These are phyloP conservation scores for Tetramorium alpestre DNA, from an alignment of 1,140 invertebrate genomes.

Conservation along the genomic window DNA sequence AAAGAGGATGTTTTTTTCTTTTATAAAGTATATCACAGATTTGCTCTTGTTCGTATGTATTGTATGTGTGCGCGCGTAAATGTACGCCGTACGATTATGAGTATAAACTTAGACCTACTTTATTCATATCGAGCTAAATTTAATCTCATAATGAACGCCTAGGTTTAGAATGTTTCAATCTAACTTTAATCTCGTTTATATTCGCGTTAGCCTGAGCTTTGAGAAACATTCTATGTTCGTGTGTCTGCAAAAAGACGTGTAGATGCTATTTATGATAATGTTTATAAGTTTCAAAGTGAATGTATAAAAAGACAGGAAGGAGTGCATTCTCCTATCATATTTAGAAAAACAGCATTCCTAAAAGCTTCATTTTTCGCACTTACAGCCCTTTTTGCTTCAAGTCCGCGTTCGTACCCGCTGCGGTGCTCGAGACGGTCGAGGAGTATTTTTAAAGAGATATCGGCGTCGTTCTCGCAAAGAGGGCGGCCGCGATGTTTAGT, in stretches of 20 bases:
- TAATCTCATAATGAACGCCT: slow-evolving; percentile 1
- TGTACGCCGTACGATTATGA: not conserved
- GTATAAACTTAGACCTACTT: slow-evolving; percentile 22
- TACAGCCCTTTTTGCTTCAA: not conserved
- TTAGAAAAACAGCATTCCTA: slow-evolving; percentile 23
- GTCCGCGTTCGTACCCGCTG: not conserved
- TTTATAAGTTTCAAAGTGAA: not conserved
- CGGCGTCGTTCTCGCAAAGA: not conserved
- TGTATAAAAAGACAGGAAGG: not conserved
- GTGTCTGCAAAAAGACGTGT: not conserved
- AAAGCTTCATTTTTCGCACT: slow-evolving; percentile 30
- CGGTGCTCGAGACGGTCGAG: slow-evolving; percentile 1
- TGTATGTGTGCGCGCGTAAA: not conserved
- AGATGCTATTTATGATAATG: not conserved
- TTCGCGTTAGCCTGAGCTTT: not conserved
- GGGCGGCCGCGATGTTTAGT: slow-evolving; percentile 21
- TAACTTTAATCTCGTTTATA: slow-evolving; percentile 11
- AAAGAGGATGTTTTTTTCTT: not conserved
- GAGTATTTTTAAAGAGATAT: slow-evolving; percentile 48
- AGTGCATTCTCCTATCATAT: not conserved
- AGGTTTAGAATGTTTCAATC: slow-evolving; percentile 3
- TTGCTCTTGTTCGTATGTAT: not conserved
- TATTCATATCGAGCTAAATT: slow-evolving; percentile 26
- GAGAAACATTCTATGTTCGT: not conserved
- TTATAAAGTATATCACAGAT: not conserved